Conservation (phyloP, 2,888 invertebrate genomes). For the Pediacus dermestoides region DNA sequence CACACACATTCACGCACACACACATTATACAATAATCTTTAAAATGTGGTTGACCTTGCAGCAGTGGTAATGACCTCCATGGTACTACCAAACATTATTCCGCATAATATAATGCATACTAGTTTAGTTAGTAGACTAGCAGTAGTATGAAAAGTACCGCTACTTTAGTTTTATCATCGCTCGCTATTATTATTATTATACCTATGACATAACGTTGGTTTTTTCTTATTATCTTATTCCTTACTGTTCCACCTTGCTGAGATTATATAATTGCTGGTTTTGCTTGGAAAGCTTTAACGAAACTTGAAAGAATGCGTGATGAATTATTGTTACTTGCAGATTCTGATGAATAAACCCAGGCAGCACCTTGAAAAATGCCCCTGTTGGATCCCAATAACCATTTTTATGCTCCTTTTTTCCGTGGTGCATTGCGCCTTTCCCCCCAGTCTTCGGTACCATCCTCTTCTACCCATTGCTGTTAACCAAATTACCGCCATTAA, state of each 20-base stretch:
- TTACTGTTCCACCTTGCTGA: neutral
- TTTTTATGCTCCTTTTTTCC: constrained; percentile 18
- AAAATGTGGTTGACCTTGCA: constrained; percentile 17
- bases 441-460: constrained; percentile 34
- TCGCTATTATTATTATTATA: no score
- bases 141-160: no score
- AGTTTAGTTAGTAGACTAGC: no score
- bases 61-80: constrained; percentile 17
- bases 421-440: constrained; percentile 30
- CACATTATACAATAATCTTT: constrained; percentile 11
- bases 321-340: constrained; percentile 18
- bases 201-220: no score
- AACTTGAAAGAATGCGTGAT: no score
- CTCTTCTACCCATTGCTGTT: constrained; percentile 38
- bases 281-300: no score
- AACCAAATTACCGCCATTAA: constrained; percentile 59
- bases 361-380: constrained; percentile 14
- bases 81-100: neutral
- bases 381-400: no score
- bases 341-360: constrained; percentile 25
- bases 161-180: no score
- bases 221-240: constrained; percentile 48
- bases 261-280: no score
- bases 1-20: no score
- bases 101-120: no score